Base-by-base conservation (phyloP, 1,140 invertebrate genomes). In the Acromyrmex charruanus region DNA sequence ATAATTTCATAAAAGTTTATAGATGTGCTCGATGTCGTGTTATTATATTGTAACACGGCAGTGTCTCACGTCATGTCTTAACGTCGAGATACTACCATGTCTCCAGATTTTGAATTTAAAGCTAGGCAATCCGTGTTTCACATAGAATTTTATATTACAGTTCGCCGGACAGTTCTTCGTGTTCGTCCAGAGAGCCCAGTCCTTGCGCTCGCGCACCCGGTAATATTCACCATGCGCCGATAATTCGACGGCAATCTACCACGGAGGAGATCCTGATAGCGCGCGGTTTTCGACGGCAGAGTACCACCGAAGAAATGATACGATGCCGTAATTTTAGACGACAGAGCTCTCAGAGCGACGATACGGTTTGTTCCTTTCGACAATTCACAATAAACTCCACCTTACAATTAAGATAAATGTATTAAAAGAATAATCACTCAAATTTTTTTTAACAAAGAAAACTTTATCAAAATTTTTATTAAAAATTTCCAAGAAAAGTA, bases 241-340 rank as follows among this genome's bases (percentile, higher is more conserved):
- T 97, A 68, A 98, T 98, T 31, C 95, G 98, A 88, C 95, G 98
- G 89, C 98, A 98, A 95, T 98, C 98, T 10, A 98, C 98, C 0
- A 98, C 98, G 1, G 98, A 98, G 94, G 98, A 99, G 94, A 99
- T 99, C 89, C 95, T 99, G 18, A 98, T 98, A 90, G 98, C 98
- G 1, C 96, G 98, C 59, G 98, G 98, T 44, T 99, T 99, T 94
- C 96, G 98, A 0, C 96, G 98, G 51, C 98, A 99, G 92, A 98
- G 97, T 2, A 98, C 98, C 2, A 98, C 98, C 0, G 98, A 99
- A 91, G 98, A 99, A 93, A 98, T 98, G 97, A 98, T 98, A 65
- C 96, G 98, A 6, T 98, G 98, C 93, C 95, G 98, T 55, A 99
- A 99, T 93, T 98, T 98, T 93, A 96, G 98, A 31, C 96, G 98